Evolutionary conservation across 1,140 invertebrate species (phyloP).

Genomic region (Rhynchophorus ferrugineus): DNA sequence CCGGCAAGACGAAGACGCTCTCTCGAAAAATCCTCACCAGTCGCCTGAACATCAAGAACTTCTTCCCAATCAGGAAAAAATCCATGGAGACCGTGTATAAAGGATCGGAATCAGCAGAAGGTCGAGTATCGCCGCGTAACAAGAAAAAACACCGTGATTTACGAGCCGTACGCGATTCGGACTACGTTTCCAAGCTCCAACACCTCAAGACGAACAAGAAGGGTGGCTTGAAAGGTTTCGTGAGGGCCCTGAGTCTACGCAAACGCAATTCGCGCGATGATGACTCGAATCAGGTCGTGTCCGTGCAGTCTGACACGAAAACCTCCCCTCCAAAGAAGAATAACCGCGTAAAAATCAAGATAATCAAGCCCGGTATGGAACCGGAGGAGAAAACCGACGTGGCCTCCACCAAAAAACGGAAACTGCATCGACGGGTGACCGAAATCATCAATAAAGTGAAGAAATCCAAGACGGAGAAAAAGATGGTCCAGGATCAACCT

Average conservation of each 20-base stretch:
- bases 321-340: not conserved
- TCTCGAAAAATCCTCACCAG: constrained; percentile 19
- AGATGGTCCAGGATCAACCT: constrained; percentile 17
- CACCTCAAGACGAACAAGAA: constrained; percentile 11
- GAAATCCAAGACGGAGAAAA: constrained; percentile 23
- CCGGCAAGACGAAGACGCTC: constrained; percentile 8
- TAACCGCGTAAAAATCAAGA: constrained; percentile 2
- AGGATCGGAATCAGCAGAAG: constrained; percentile 3
- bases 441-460: constrained; percentile 28
- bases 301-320: not conserved
- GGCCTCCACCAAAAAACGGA: constrained; percentile 17
- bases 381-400: not conserved
- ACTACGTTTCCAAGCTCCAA: not conserved
- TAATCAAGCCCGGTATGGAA: not conserved
- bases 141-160: constrained; percentile 4
- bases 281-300: not conserved
- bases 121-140: not conserved
- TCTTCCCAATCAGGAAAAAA: constrained; percentile 30
- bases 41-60: constrained; percentile 29
- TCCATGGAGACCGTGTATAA: constrained; percentile 10
- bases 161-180: constrained; percentile 2
- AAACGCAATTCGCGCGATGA: constrained; percentile 9
- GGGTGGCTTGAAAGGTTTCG: constrained; percentile 18
- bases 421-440: constrained; percentile 22
- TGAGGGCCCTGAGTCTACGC: constrained; percentile 18